Conservation (phyloP, 2,888 invertebrate genomes). For the Cyclophora punctaria region DNA sequence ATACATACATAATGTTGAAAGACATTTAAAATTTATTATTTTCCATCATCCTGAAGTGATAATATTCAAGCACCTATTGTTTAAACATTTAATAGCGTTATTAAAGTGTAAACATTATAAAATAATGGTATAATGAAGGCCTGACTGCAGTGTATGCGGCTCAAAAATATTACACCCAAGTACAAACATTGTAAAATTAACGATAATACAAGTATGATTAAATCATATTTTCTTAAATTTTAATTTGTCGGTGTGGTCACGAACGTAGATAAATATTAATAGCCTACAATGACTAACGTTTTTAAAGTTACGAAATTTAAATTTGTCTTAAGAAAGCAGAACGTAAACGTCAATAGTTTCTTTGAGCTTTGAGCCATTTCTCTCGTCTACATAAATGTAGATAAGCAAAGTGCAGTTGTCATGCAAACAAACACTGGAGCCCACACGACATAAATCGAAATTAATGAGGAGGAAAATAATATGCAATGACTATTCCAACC, state of each 20-base stretch:
- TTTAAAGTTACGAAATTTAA: neutral
- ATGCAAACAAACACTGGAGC: slow-evolving; percentile 21
- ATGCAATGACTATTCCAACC: slow-evolving; percentile 43
- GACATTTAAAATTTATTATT: slow-evolving; percentile 10
- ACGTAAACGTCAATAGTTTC: neutral
- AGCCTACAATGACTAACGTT: too few relatives aligned
- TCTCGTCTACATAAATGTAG: slow-evolving; percentile 13
- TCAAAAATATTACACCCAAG: slow-evolving; percentile 7
- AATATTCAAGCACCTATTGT: slow-evolving; percentile 17
- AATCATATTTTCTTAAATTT: neutral
- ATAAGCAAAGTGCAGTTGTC: slow-evolving; percentile 20
- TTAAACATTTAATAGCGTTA: slow-evolving; percentile 10
- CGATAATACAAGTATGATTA: neutral
- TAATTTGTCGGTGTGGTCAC: neutral
- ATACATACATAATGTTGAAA: too few relatives aligned
- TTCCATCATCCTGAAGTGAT: slow-evolving; percentile 11
- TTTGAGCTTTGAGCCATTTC: slow-evolving; percentile 1
- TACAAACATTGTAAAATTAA: slow-evolving; percentile 2
- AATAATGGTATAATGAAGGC: slow-evolving; percentile 13
- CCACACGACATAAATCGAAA: slow-evolving; percentile 29
- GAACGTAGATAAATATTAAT: too few relatives aligned
- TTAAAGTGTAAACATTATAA: slow-evolving; percentile 15
- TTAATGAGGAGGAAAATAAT: slow-evolving; percentile 37
- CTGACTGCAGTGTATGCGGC: slow-evolving; percentile 5
- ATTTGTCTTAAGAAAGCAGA: neutral